These are phyloP conservation scores for Drosophila ogumai DNA, from an alignment of 1,140 invertebrate genomes.

Conservation along the genomic window DNA sequence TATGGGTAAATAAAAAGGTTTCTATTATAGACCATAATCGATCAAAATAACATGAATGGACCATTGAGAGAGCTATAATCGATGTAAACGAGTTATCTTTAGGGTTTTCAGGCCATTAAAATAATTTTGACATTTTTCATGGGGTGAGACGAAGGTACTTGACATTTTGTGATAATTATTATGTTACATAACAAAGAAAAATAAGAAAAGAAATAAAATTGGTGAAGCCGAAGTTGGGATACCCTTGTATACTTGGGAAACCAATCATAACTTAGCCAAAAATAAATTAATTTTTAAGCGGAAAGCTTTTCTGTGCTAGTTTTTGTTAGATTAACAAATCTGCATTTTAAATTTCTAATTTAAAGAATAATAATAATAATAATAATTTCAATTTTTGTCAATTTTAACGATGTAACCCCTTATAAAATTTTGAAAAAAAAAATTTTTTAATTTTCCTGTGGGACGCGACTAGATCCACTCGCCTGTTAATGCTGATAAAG, in stretches of 20 bases:
- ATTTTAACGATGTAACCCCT: no score
- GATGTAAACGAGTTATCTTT: constrained; percentile 8
- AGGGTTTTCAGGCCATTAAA: background rate
- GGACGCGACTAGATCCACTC: no score
- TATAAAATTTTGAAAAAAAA: no score
- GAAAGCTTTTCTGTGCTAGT: no score
- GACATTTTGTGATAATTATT: constrained; percentile 7
- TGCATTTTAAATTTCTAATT: no score
- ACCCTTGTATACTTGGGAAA: background rate
- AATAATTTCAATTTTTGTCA: no score
- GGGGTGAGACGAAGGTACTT: background rate
- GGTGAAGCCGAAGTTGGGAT: background rate
- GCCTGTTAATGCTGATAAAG: no score
- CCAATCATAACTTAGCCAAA: background rate
- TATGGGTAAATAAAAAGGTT: constrained; percentile 14
- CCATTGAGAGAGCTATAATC: constrained; percentile 12
- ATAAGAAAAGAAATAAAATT: background rate
- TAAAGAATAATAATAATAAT: no score
- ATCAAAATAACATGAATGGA: constrained; percentile 32
- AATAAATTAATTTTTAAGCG: background rate
- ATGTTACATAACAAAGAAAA: background rate
- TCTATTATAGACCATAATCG: constrained; percentile 34
- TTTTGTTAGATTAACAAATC: no score
- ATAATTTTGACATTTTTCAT: constrained; percentile 26
- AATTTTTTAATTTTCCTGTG: no score